Base-by-base conservation (phyloP, 2,113 vertebrate genomes). In the Rhinoderma darwinii region DNA sequence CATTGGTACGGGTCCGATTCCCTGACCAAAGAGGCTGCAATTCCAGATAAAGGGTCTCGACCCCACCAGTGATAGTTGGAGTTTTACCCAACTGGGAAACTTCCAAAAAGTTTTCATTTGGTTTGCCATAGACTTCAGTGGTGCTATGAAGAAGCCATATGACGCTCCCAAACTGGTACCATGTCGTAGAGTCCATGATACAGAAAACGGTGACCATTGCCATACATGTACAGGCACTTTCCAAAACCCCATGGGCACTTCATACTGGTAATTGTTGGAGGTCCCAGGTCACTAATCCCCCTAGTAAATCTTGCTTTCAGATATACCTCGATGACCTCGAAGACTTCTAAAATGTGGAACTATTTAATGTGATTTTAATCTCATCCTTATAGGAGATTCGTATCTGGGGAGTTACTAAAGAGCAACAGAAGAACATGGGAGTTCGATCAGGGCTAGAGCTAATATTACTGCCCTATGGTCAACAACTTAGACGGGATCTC, bases 371-470 rank as follows among this genome's bases (percentile, higher is more conserved):
- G 2, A 75, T 44, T 27, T 78, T 18, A 51, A 47, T 54, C 2
- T 54, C 15, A 47, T 37, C 15, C 20, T 75, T 68, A 37, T 89
- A 97, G 96, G 96, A 95, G 5, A 91, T 93, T 4, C 94, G 95
- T 27, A 93, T 97, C 27, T 92, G 92, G 0, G 94, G 94, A 0
- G 95, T 97, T 82, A 94, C 95, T 9, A 90, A 88, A 59, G 92
- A 94, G 86, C 95, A 96, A 90, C 93, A 88, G 90, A 91, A 41
- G 72, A 89, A 90, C 9, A 97, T 97, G 95, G 96, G 96, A 54
- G 96, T 96, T 18, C 85, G 61, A n/a, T 96, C 96, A 0, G 96
- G 97, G 30, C 91, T 97, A 91, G 96, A 97, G 90, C 95, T 97
- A 8, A 91, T 97, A 86, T 96, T 94, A 0, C 91, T 97, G 74